Percentiles rank a stretch among this genome's conserved stretches.
Conservation (phyloP, 2,888 invertebrate species). For the Maniola hyperantus region DNA sequence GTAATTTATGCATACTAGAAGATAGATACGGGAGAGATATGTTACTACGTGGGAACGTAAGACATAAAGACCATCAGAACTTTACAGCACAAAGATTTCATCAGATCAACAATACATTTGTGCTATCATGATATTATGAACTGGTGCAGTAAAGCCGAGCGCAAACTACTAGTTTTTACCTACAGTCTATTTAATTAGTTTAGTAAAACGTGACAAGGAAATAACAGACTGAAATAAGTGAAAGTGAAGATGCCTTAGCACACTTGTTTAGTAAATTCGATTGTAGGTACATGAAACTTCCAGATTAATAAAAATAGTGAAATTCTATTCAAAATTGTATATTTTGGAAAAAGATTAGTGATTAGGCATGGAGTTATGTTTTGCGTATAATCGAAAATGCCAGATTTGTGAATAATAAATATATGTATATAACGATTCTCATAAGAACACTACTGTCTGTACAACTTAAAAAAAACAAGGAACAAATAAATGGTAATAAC, state of each 20-base stretch:
- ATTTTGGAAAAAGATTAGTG: too few relatives aligned
- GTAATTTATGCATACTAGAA: constrained; percentile 1
- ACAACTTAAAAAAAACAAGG: too few relatives aligned
- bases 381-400: too few relatives aligned
- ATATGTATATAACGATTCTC: too few relatives aligned
- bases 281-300: neutral
- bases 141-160: constrained; percentile 23
- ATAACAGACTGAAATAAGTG: neutral
- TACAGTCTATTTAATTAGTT: neutral
- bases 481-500: too few relatives aligned
- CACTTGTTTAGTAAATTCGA: neutral
- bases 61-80: constrained; percentile 16
- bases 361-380: too few relatives aligned
- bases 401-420: too few relatives aligned
- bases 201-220: neutral
- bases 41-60: constrained; percentile 5
- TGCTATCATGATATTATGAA: constrained; percentile 28
- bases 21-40: constrained; percentile 3
- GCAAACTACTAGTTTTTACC: neutral
- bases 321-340: too few relatives aligned
- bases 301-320: neutral
- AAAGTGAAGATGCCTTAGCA: neutral
- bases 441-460: too few relatives aligned
- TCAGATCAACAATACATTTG: constrained; percentile 28
- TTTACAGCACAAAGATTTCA: constrained; percentile 23